Evolutionary conservation across 1,140 invertebrate species (phyloP).

Genomic region (Pinna nobilis): DNA sequence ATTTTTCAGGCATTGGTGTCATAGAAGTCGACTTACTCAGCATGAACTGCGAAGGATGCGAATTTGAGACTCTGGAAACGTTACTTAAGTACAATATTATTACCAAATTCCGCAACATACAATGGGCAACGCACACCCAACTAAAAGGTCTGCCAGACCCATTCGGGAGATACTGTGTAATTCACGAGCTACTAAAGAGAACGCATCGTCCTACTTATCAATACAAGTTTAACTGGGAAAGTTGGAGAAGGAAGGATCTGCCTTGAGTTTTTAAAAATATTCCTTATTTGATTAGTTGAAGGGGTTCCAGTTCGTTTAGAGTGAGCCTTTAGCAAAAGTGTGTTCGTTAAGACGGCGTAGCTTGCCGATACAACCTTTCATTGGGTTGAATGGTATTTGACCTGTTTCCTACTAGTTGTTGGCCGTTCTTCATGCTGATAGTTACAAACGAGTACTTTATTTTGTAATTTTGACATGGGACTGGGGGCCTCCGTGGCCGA

Average conservation of each 20-base stretch:
- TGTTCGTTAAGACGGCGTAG: no score
- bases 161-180: slow-evolving; percentile 25
- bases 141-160: slow-evolving; percentile 17
- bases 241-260: slow-evolving; percentile 30
- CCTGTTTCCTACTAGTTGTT: no score
- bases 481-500: no score
- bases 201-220: slow-evolving; percentile 38
- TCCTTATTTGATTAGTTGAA: not conserved
- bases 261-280: not conserved
- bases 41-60: slow-evolving; percentile 47
- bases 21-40: slow-evolving; percentile 28
- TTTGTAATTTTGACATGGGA: no score
- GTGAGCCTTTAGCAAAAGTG: no score
- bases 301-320: no score
- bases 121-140: slow-evolving; percentile 29
- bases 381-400: no score
- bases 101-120: slow-evolving; percentile 32
- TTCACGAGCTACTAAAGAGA: slow-evolving; percentile 14
- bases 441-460: no score
- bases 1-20: slow-evolving; percentile 1
- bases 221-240: slow-evolving; percentile 36
- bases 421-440: no score
- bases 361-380: no score
- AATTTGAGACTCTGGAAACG: slow-evolving; percentile 32
- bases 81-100: slow-evolving; percentile 19